These are phyloP conservation scores for Eubucco bourcierii DNA, from an alignment of 2,113 vertebrate species.

Conservation along the genomic window DNA sequence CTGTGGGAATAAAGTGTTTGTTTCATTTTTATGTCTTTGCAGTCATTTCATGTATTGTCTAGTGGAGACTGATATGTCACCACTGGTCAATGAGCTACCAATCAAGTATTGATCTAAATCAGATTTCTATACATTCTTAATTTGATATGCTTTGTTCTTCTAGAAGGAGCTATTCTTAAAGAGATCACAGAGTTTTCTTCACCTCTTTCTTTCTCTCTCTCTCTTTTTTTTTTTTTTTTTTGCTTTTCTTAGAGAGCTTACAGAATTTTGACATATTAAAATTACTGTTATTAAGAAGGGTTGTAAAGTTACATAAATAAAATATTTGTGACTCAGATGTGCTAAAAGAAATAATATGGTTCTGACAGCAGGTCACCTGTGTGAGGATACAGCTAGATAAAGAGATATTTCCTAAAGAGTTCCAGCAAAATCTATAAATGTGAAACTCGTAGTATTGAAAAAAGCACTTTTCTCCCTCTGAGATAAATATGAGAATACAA, in stretches of 20 bases:
- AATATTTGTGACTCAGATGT: not conserved
- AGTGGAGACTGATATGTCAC: not conserved
- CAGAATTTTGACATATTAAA: not conserved
- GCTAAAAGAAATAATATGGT: not conserved
- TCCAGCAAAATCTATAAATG: not conserved
- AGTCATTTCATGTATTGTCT: not conserved
- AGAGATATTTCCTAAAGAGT: not conserved
- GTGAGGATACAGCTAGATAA: not conserved
- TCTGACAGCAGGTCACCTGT: not conserved
- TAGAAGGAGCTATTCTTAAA: not conserved
- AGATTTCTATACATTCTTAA: not conserved
- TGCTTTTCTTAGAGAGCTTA: not conserved
- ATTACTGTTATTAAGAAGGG: not conserved
- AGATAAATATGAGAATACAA: not conserved
- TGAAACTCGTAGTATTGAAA: not conserved
- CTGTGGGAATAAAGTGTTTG: not conserved
- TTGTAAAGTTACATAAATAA: not conserved
- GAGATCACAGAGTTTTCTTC: not conserved
- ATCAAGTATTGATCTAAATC: not conserved
- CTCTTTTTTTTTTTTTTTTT: not conserved
- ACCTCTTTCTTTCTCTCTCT: not conserved
- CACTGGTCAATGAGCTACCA: not conserved
- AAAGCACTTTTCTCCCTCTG: not conserved
- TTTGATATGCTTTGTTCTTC: not conserved
- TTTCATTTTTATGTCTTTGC: not conserved